Base-by-base conservation (phyloP, 2,113 vertebrate genomes). In the Shinisaurus crocodilurus region DNA sequence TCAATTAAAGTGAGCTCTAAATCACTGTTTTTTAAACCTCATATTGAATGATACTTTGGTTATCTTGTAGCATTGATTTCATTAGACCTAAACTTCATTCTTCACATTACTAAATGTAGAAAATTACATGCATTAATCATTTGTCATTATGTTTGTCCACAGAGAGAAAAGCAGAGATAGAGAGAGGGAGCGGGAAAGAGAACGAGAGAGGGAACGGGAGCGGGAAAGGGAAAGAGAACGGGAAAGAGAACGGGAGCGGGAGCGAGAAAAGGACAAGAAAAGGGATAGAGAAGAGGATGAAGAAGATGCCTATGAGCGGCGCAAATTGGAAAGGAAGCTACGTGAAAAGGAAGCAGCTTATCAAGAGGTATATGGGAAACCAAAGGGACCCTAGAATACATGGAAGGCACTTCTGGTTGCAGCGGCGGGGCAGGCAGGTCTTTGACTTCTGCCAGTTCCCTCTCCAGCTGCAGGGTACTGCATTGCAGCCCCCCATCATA, bases 331-430 rank as follows among this genome's bases (percentile, higher is more conserved):
- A 96, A 97, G 99, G 94, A 99, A 99, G 87, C 97, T 99, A 60
- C 88, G 99, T 79, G 99, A 99, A 94, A 99, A 99, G 93, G 99
- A 99, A 96, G 98, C 99, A 87, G 99, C 99, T 4, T 99, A 99
- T 97, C 99, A 99, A 95, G 99, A 99, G 98, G 99, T 99, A 96
- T 70, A 1, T 48, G 15, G 12, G 20, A 63, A 63, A 23, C 60
- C 60, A 63, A 18, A 63, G 60, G 60, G 20, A 63, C 18, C 60
- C 60, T 63, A 63, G 20, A 20, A 12, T 20, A 4, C 12, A 12
- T 23, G 43, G 57, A 69, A 54, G n/a, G 0, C 12, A 1, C 81
- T 91, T 85, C 34, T 85, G 81, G 77, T 3, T 80, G 32, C 1
- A 29, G 18, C 54, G 40, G 6, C 16, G 60, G 43, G 12, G 76